Evolutionary conservation across 2,113 vertebrate species (phyloP).

Genomic region (Poeciliopsis retropinna): DNA sequence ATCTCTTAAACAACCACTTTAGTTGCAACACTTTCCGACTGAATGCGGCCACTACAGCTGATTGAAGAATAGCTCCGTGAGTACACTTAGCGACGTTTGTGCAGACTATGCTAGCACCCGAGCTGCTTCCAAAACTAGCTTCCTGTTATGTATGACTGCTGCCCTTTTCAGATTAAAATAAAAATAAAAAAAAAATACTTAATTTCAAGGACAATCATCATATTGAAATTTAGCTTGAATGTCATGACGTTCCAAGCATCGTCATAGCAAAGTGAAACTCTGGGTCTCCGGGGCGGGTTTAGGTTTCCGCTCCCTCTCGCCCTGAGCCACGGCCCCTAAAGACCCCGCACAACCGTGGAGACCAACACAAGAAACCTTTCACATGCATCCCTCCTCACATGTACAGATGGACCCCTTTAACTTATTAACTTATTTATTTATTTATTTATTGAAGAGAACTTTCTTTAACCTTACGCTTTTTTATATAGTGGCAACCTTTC

Average conservation of each 20-base stretch:
- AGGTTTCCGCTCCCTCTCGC: slow-evolving; percentile 32
- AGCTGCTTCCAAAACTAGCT: background rate
- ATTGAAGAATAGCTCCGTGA: slow-evolving; percentile 2
- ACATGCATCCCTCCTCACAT: slow-evolving; percentile 43
- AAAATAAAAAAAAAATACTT: background rate
- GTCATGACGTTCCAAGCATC: slow-evolving; percentile 46
- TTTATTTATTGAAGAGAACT: slow-evolving; percentile 63
- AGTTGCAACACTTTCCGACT: background rate
- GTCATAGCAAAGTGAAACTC: slow-evolving; percentile 29
- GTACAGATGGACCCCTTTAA: slow-evolving; percentile 74
- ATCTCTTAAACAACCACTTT: background rate
- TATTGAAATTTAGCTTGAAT: slow-evolving; percentile 17
- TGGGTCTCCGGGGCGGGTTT: slow-evolving; percentile 24
- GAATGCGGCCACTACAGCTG: background rate
- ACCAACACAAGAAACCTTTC: slow-evolving; percentile 12
- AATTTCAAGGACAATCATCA: slow-evolving; percentile 21
- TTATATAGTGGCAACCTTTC: slow-evolving; percentile 30
- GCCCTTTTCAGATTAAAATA: slow-evolving; percentile 10
- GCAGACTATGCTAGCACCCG: background rate
- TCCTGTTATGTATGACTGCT: slow-evolving; percentile 14
- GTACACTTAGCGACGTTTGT: background rate
- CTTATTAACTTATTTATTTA: slow-evolving; percentile 76
- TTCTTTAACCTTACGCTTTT: slow-evolving; percentile 36
- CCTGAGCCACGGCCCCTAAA: slow-evolving; percentile 44
- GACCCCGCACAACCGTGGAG: slow-evolving; percentile 27